Percentiles rank a stretch among this genome's conserved stretches.
Conservation (phyloP, 2,797 vertebrate species). For the Natrix natrix region DNA sequence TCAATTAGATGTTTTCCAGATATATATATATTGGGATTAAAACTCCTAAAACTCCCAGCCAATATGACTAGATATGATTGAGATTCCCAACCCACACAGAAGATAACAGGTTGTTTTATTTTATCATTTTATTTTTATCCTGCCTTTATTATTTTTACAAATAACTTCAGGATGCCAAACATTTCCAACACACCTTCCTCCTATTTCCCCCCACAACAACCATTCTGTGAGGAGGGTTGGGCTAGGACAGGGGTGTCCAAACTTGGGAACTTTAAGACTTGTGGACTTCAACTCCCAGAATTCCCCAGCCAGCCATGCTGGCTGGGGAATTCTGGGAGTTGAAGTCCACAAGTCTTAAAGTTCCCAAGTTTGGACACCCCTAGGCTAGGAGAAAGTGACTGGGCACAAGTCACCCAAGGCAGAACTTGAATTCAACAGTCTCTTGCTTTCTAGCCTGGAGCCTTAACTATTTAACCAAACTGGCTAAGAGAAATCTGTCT, state of each 20-base stretch:
- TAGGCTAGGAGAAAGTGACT: background rate
- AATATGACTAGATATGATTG: background rate
- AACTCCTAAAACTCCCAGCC: background rate
- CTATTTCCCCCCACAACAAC: background rate
- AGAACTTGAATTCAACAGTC: background rate
- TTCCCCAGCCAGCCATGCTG: no score
- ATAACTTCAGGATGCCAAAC: background rate
- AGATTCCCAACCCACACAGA: background rate
- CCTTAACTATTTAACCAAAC: background rate
- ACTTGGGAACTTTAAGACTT: no score
- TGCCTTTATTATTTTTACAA: background rate
- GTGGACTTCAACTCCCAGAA: no score
- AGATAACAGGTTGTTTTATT: background rate
- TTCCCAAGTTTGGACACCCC: no score
- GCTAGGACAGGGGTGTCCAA: no score
- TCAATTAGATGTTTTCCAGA: background rate
- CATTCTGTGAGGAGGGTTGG: background rate
- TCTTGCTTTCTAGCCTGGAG: background rate
- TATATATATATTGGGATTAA: background rate
- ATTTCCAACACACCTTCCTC: background rate
- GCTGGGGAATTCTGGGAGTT: no score
- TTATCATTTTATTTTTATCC: background rate
- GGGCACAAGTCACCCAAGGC: background rate
- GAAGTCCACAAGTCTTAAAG: no score
- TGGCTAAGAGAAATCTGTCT: background rate